These are phyloP conservation scores for Osedax frankpressi DNA, from an alignment of 2,888 invertebrate genomes.

Conservation along the genomic window DNA sequence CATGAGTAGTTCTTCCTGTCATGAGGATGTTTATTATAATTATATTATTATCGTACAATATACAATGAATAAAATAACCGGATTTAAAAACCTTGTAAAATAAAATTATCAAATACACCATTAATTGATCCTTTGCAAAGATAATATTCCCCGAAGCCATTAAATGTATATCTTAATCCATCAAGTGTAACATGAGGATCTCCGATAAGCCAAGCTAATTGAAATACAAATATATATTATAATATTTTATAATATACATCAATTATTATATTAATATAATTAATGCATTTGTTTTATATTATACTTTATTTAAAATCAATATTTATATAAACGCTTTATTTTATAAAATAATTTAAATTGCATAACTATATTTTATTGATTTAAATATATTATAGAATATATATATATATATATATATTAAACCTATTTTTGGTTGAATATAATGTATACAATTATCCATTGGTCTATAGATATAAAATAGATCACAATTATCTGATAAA, in stretches of 20 bases:
- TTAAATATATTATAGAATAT: too few species aligned
- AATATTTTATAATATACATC: not conserved
- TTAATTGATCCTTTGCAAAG: not conserved
- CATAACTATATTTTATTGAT: too few species aligned
- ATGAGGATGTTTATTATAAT: too few species aligned
- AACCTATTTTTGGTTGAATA: not conserved
- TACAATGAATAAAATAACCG: too few species aligned
- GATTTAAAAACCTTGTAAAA: not conserved
- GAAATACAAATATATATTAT: not conserved
- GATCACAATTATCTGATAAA: not conserved
- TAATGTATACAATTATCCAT: not conserved
- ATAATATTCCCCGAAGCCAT: constrained; percentile 6
- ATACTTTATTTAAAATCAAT: too few species aligned
- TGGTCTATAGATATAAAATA: not conserved
- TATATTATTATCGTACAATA: too few species aligned
- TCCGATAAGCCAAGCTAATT: constrained; percentile 1
- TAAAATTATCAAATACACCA: not conserved
- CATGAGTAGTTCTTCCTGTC: not conserved
- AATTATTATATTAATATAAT: too few species aligned
- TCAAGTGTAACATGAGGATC: constrained; percentile 7
- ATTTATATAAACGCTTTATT: too few species aligned
- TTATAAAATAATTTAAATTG: too few species aligned
- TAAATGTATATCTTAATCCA: not conserved
- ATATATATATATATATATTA: not conserved
- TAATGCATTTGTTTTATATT: too few species aligned